These are phyloP conservation scores for Cryptus armator DNA, from an alignment of 2,888 invertebrate species.

Conservation along the genomic window DNA sequence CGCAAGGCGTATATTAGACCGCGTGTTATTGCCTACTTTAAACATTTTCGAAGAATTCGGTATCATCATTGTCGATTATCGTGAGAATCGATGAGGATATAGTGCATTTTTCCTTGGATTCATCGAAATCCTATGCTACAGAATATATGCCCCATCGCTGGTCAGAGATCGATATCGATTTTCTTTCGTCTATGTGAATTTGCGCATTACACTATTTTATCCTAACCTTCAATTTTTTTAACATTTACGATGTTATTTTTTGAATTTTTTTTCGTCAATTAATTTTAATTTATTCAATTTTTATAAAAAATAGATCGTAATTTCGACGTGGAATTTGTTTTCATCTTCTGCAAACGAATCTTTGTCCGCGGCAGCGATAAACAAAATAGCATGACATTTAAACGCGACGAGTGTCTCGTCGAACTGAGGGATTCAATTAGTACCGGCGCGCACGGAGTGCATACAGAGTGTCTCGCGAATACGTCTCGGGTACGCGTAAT, in stretches of 20 bases:
- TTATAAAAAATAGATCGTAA: too few relatives aligned
- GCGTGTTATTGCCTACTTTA: conserved; percentile 16
- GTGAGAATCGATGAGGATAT: conserved; percentile 35
- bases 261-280: background rate
- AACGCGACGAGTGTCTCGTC: conserved; percentile 29
- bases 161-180: conserved; percentile 34
- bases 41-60: conserved; percentile 38
- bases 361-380: too few relatives aligned
- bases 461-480: background rate
- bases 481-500: conserved; percentile 15
- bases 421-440: conserved; percentile 53
- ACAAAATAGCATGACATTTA: conserved; percentile 24
- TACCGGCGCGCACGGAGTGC: conserved; percentile 25
- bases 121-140: background rate
- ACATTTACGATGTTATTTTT: background rate
- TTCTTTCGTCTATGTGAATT: background rate
- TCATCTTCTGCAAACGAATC: too few relatives aligned
- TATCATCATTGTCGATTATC: conserved; percentile 48
- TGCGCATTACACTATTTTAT: background rate
- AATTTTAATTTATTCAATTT: background rate
- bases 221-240: background rate
- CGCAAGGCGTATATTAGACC: conserved; percentile 5
- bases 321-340: too few relatives aligned
- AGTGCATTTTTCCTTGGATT: background rate
- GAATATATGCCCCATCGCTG: background rate